These are phyloP conservation scores for Lethenteron camtschaticum DNA, from an alignment of 2,113 vertebrate species.

Conservation along the genomic window DNA sequence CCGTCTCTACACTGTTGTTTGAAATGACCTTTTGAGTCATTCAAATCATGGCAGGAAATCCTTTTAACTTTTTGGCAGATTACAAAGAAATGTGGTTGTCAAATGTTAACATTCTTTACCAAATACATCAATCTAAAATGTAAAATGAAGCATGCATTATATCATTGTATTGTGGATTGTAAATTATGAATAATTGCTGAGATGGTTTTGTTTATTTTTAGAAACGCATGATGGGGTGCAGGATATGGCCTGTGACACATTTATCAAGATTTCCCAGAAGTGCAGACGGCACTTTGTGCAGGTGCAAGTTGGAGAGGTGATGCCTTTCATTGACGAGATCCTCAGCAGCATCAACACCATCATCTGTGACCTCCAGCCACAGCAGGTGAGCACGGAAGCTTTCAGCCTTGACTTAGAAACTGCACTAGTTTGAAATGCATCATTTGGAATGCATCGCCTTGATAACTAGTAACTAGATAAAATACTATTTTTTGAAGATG, in stretches of 20 bases:
- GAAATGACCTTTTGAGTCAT: no score
- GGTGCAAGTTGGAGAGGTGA: constrained; percentile 95
- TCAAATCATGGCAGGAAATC: no score
- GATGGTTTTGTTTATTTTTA: constrained; percentile 15
- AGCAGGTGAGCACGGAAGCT: constrained; percentile 39
- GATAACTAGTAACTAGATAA: no score
- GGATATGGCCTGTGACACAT: constrained; percentile 98
- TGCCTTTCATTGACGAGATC: constrained; percentile 98
- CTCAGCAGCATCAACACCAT: constrained; percentile 98
- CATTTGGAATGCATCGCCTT: no score
- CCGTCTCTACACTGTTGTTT: no score
- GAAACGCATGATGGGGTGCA: constrained; percentile 96
- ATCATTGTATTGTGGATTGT: neutral
- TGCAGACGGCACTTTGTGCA: constrained; percentile 96
- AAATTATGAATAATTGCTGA: no score
- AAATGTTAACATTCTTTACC: constrained; percentile 5
- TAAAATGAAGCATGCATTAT: neutral
- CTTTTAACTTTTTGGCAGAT: neutral
- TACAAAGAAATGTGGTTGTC: constrained; percentile 10
- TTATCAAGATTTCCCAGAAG: constrained; percentile 97
- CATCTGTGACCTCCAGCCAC: constrained; percentile 94
- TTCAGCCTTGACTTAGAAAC: no score
- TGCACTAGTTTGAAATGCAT: no score
- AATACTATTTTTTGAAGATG: no score
- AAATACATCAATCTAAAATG: no score